Evolutionary conservation across 2,888 invertebrate genomes (phyloP), one percentile per base, ranked within the genome.

Genomic region (Enchytraeus crypticus): DNA sequence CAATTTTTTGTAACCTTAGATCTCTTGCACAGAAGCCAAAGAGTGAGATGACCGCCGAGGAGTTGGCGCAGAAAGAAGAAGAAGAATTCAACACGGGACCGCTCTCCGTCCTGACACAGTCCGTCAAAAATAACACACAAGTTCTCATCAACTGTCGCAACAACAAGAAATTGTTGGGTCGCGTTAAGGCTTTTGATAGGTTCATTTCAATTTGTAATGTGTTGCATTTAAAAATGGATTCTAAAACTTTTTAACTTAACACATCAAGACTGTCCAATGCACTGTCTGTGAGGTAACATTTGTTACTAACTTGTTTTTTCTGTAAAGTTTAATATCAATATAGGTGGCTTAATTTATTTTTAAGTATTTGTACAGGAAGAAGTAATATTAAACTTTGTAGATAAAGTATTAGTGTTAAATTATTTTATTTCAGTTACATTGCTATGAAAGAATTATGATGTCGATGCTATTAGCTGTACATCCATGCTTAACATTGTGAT

Each of bases 61-160:
- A 98, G 80, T 81, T 98, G 71, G 87, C 90, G 0, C 90, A 91
- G 71, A 86, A 92, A 68, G 98, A 98, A 76, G 93, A 97, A 74
- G 97, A 98, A 79, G 97, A 98, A 83, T 98, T 98, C 77, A 95
- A 92, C 75, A 96, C 96, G 0, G 96, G 98, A 0, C 98, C 98
- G 0, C 84, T 98, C 3, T 96, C 96, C 5, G 93, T 98, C 38
- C 85, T 98, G 26, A 97, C 96, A 27, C 92, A 95, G 75, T 93
- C 96, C 0, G 98, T 99, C 0, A 93, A 95, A 80, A 97, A 97
- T 78, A 98, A 98, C 76, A 96, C 96, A 8, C 98, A 98, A 82
- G 84, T 85, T 23, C 82, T 98, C 46, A 97, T 98, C 69, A 99
- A 97, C 79, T 97, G 96, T 77, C 85, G 98, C 68, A 99, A 99